Conservation (phyloP, 64 coral and sea anemone genomes). For the Stylophora pistillata region DNA sequence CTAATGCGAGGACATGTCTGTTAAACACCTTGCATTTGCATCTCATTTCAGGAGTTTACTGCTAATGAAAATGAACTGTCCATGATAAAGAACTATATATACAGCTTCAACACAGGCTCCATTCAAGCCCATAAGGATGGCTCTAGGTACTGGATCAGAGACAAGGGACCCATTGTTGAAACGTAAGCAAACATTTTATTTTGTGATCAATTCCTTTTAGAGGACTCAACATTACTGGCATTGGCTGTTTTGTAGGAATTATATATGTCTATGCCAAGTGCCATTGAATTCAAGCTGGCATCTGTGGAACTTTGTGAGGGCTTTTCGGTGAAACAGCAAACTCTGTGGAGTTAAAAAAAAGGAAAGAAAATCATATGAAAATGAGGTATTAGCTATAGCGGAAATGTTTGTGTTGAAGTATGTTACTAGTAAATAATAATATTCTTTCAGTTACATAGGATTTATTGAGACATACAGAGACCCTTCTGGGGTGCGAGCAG, state of each 20-base stretch:
- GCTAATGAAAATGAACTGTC: slow-evolving; percentile 72
- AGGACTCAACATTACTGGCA: neutral
- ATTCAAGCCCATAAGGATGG: slow-evolving; percentile 94
- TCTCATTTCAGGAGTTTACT: slow-evolving; percentile 63
- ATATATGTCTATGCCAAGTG: neutral
- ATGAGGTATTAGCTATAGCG: too few species aligned
- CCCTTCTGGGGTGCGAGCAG: slow-evolving; percentile 93
- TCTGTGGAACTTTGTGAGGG: too few species aligned
- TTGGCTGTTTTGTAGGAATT: neutral
- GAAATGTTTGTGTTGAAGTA: neutral
- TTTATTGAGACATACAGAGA: slow-evolving; percentile 98
- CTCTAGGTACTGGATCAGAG: slow-evolving; percentile 94
- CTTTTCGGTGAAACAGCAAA: too few species aligned
- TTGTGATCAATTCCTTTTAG: neutral
- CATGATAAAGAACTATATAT: slow-evolving; percentile 94
- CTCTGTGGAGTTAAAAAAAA: too few species aligned
- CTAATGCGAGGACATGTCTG: too few species aligned
- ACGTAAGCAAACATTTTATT: slow-evolving; percentile 51
- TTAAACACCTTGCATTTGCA: neutral
- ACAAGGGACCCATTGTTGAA: slow-evolving; percentile 98
- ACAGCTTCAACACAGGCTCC: slow-evolving; percentile 91
- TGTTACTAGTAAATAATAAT: neutral
- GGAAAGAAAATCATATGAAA: too few species aligned
- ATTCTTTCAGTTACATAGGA: slow-evolving; percentile 71
- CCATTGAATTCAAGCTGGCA: too few species aligned